These are phyloP conservation scores for Autographa pulchrina DNA, from an alignment of 2,888 invertebrate species.

Conservation along the genomic window DNA sequence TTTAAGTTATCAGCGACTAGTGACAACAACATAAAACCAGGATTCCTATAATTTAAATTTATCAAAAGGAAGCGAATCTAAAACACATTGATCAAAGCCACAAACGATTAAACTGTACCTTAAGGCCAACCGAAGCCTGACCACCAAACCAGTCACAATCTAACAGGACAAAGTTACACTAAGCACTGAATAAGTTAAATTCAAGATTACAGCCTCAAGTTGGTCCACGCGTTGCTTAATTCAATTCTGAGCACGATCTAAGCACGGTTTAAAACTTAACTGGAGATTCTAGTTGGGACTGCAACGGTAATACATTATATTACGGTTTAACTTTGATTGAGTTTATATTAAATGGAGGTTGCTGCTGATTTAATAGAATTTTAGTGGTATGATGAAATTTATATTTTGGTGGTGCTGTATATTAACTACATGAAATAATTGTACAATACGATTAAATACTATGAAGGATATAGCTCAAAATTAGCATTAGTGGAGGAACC, in stretches of 20 bases:
- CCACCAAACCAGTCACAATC: conserved; percentile 56
- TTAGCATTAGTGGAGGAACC: no score
- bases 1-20: no score
- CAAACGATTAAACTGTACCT: conserved; percentile 36
- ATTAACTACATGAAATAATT: no score
- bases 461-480: no score
- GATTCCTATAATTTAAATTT: no score
- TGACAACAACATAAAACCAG: no score
- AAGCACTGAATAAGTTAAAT: conserved; percentile 66
- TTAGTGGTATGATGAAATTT: no score
- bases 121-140: conserved; percentile 33
- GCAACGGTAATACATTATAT: conserved; percentile 55
- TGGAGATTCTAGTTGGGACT: conserved; percentile 51
- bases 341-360: conserved; percentile 34
- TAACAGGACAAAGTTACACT: conserved; percentile 52
- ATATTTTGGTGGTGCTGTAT: no score
- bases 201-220: conserved; percentile 68
- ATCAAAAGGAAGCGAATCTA: not conserved
- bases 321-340: conserved; percentile 49
- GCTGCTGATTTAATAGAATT: not conserved
- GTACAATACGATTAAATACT: no score
- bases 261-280: conserved; percentile 69
- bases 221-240: conserved; percentile 71
- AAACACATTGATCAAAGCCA: not conserved
- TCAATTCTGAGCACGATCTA: conserved; percentile 74